These are phyloP conservation scores for Chiridota heheva DNA, from an alignment of 35 echinoderm and acorn worm genomes.

Conservation along the genomic window DNA sequence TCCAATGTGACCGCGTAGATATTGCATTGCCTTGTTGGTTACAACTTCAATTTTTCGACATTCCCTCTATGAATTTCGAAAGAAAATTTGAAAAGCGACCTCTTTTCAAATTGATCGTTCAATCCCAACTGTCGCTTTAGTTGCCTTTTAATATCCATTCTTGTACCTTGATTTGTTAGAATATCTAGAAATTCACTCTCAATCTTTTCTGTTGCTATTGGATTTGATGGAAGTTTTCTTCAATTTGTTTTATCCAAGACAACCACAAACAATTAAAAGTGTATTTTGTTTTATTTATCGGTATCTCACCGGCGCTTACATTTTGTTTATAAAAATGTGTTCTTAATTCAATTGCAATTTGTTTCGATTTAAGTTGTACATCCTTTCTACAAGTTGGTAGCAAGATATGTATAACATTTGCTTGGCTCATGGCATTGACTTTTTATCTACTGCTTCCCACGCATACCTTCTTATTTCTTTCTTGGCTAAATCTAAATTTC, in stretches of 20 bases:
- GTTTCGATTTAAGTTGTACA: too few relatives aligned
- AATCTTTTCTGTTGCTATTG: not conserved
- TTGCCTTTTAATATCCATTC: constrained; percentile 17
- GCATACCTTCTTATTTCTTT: not conserved
- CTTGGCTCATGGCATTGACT: not conserved
- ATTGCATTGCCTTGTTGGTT: not conserved
- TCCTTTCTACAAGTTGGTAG: constrained; percentile 11
- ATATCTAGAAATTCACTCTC: constrained; percentile 8
- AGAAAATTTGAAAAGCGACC: too few relatives aligned
- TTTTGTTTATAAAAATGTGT: too few relatives aligned
- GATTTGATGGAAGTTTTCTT: not conserved
- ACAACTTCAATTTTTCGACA: not conserved
- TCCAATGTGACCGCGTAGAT: not conserved
- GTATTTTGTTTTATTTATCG: rapidly evolving
- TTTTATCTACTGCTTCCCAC: not conserved
- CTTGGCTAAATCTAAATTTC: not conserved
- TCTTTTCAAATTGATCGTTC: too few relatives aligned
- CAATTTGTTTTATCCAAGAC: constrained; percentile 20
- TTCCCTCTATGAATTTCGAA: too few relatives aligned
- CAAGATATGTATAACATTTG: not conserved
- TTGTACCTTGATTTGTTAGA: not conserved
- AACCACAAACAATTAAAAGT: constrained; percentile 11
- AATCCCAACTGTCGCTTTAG: not conserved
- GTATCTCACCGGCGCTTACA: too few relatives aligned
- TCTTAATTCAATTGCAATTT: constrained; percentile 22